These are phyloP conservation scores for Dasypolia templi DNA, from an alignment of 2,888 invertebrate species.

Conservation along the genomic window DNA sequence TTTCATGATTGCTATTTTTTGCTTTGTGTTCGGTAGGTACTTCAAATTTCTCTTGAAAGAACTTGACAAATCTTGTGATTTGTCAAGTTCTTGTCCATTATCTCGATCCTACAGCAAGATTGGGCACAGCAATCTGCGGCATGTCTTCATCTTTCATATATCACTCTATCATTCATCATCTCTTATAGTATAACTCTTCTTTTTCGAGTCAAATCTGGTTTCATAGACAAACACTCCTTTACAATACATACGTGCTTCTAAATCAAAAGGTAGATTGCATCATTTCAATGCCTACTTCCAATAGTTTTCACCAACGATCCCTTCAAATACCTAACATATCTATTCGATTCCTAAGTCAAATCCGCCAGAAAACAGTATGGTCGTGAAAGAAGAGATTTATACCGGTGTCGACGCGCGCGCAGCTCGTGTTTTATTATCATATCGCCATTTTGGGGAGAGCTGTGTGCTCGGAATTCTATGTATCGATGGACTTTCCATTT, in stretches of 20 bases:
- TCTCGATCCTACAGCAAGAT: not conserved
- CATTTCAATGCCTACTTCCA: not conserved
- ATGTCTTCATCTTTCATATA: not conserved
- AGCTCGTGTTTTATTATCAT: slow-evolving; percentile 78
- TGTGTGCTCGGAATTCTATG: slow-evolving; percentile 55
- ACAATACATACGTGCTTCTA: not conserved
- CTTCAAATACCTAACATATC: slow-evolving; percentile 46
- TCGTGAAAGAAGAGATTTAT: slow-evolving; percentile 83
- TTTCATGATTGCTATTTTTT: slow-evolving; percentile 11
- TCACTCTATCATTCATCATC: not conserved
- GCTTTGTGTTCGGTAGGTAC: too few species aligned
- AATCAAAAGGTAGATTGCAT: not conserved
- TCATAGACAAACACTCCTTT: not conserved
- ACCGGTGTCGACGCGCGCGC: slow-evolving; percentile 76
- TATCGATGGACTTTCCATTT: slow-evolving; percentile 63
- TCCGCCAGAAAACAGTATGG: slow-evolving; percentile 77
- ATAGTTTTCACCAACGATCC: not conserved
- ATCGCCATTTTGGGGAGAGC: slow-evolving; percentile 73
- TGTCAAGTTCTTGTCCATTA: too few species aligned
- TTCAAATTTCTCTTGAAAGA: not conserved
- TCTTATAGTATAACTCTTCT: too few species aligned
- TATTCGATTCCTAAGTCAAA: slow-evolving; percentile 65
- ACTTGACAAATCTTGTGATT: not conserved
- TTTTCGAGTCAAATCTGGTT: not conserved
- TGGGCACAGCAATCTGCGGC: not conserved